Base-by-base conservation (phyloP, 2,113 vertebrate species). In the Nanorana parkeri region DNA sequence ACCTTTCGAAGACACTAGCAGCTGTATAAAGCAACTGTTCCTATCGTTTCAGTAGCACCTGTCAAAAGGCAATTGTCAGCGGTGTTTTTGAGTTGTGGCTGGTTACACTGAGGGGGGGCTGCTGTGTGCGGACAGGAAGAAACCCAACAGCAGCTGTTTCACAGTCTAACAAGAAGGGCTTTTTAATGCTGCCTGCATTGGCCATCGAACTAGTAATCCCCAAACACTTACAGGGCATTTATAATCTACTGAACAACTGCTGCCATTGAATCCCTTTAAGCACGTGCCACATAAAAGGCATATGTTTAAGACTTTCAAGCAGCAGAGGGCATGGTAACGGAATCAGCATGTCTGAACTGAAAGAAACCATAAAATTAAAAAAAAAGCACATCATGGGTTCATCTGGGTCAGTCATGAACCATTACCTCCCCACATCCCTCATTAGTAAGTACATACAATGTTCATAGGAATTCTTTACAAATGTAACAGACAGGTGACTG, bases 11-110 rank as follows among this genome's bases (percentile, higher is more conserved):
- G 26, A 71, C 56, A 67, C 36, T 72, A 32, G 68, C 86, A 88
- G 84, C 86, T 90, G 71, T 80, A 83, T 17, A 41, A 26, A 58
- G 80, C 86, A 86, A 83, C 84, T 87, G 52, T 78, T 55, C 64
- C 51, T 74, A 83, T 73, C 47, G 76, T 84, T 81, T 80, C 63
- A 65, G 60, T 36, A 72, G 82, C 87, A 65, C 69, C 17, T 36
- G 64, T 54, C 66, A 56, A 87, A 87, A 58, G 83, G 60, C 36
- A 73, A 83, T 17, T 71, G 64, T 8, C 65, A 84, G 64, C 0
- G 2, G 54, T 83, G 79, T 55, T 85, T 0, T 26, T 54, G 79
- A 80, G 77, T 24, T 2, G 58, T 17, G 13, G 84, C 21, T 36
- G 51, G 28, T 55, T 47, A 55, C 23, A 75, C n/a, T 23, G 1